phyloP scores from a whole-genome alignment of 2,113 vertebrate species.

The Anas platyrhynchos region DNA sequence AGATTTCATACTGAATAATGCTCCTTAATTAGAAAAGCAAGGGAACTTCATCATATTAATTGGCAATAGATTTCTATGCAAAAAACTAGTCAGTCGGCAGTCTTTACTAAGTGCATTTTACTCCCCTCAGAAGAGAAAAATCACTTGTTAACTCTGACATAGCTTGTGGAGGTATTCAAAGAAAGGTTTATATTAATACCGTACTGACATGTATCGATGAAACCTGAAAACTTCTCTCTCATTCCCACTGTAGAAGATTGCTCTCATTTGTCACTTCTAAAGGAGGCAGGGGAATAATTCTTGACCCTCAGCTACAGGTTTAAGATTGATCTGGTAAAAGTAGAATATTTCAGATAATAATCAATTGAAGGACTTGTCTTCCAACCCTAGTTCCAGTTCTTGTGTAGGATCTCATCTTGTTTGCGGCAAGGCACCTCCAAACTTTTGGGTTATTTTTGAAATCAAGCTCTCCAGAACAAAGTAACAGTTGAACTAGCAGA shows the following conservation, averaged over 20 bases:
- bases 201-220: neutral
- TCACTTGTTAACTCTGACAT: neutral
- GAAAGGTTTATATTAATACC: neutral
- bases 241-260: neutral
- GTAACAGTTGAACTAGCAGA: neutral
- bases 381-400: neutral
- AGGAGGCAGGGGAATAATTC: constrained; percentile 13
- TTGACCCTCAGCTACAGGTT: neutral
- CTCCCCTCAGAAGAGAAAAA: neutral
- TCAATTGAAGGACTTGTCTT: neutral
- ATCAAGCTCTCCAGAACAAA: neutral
- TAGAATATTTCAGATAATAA: neutral
- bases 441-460: neutral
- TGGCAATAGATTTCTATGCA: neutral
- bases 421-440: neutral
- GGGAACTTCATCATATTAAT: neutral
- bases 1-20: neutral
- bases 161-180: neutral
- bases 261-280: constrained; percentile 13
- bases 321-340: constrained; percentile 1
- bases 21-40: neutral
- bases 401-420: neutral
- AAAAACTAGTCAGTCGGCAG: neutral
- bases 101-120: neutral
- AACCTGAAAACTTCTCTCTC: neutral